phyloP scores from a whole-genome alignment of 2,888 invertebrate genomes.

The Tiliacea citrago region DNA sequence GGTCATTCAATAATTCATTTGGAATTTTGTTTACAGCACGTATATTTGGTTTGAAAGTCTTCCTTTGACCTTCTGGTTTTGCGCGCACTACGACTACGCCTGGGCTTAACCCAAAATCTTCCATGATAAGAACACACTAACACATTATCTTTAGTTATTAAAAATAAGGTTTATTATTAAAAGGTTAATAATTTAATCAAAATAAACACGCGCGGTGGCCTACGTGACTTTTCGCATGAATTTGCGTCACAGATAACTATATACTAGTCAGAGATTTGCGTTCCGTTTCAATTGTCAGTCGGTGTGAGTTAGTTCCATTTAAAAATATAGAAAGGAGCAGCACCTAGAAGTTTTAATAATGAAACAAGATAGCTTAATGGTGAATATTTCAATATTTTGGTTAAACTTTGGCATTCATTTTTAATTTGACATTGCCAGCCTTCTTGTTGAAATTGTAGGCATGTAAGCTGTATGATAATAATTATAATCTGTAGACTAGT shows the following conservation, averaged over 20 bases:
- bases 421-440: background rate
- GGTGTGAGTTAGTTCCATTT: background rate
- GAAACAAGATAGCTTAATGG: background rate
- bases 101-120: slow-evolving; percentile 78
- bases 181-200: slow-evolving; percentile 71
- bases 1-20: slow-evolving; percentile 94
- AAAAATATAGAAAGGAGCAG: slow-evolving; percentile 1
- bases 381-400: background rate
- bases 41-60: slow-evolving; percentile 94
- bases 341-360: background rate
- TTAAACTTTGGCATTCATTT: background rate
- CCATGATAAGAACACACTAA: slow-evolving; percentile 72
- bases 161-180: no score
- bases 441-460: background rate
- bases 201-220: slow-evolving; percentile 86
- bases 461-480: no score
- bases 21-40: slow-evolving; percentile 95
- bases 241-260: no score
- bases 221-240: slow-evolving; percentile 86
- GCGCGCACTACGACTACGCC: slow-evolving; percentile 93
- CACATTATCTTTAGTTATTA: slow-evolving; percentile 34
- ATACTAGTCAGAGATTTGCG: no score
- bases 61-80: slow-evolving; percentile 93
- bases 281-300: slow-evolving; percentile 64
- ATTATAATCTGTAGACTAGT: no score